A percentile compares a stretch with the other conserved stretches of the same genome.
These are phyloP conservation scores for Notechis scutatus DNA, from an alignment of 2,113 vertebrate species.

Conservation along the genomic window DNA sequence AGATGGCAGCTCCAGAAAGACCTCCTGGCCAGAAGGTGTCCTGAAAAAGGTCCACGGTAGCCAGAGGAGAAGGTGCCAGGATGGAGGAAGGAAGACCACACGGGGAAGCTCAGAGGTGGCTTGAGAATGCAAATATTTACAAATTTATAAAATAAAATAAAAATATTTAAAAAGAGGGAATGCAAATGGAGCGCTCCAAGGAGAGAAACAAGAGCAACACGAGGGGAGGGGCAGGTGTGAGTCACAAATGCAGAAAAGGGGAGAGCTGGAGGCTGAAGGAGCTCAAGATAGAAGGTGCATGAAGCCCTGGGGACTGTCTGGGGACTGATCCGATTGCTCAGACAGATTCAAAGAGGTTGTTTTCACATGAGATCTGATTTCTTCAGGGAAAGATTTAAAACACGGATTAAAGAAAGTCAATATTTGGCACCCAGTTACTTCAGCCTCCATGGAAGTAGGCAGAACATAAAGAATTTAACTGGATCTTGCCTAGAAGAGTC, in stretches of 20 bases:
- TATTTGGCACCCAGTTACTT: neutral
- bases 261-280: neutral
- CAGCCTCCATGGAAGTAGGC: neutral
- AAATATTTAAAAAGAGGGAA: no score
- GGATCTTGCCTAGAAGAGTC: neutral
- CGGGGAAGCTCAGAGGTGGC: neutral
- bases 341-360: neutral
- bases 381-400: neutral
- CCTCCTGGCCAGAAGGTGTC: neutral
- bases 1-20: neutral
- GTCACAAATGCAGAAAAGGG: neutral
- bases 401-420: neutral
- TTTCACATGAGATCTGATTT: neutral
- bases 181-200: neutral
- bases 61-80: neutral
- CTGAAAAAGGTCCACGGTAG: neutral
- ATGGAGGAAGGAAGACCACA: neutral
- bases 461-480: neutral
- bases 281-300: neutral
- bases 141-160: no score
- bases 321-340: neutral
- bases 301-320: neutral
- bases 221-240: neutral
- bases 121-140: neutral
- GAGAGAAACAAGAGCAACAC: neutral